Conservation (phyloP, 2,797 vertebrate genomes). For the Chlorospingus flavigularis region DNA sequence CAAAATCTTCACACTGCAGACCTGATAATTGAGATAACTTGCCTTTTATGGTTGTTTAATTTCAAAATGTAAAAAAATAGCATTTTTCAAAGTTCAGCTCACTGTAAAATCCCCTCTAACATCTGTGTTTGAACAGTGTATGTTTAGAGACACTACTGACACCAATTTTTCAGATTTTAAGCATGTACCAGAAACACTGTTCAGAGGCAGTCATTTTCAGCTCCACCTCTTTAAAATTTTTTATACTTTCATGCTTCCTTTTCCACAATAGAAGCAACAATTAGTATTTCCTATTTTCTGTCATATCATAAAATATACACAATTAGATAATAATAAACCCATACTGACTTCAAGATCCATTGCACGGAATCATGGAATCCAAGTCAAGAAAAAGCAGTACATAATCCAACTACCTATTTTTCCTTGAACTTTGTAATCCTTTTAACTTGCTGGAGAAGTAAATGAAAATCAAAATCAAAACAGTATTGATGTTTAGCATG, state of each 20-base stretch:
- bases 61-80: neutral
- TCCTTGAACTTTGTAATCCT: neutral
- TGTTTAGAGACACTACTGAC: neutral
- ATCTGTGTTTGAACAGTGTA: neutral
- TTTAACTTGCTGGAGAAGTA: neutral
- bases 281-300: neutral
- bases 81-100: neutral
- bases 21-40: rapidly evolving
- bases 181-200: neutral
- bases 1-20: neutral
- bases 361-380: neutral
- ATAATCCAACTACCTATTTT: neutral
- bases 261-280: neutral
- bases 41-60: neutral
- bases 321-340: neutral
- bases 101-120: neutral
- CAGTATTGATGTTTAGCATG: neutral
- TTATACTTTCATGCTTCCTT: neutral
- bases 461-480: neutral
- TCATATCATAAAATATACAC: neutral
- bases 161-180: neutral
- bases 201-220: neutral
- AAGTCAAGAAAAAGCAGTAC: neutral
- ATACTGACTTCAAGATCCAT: neutral
- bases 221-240: neutral